Base-by-base conservation (phyloP, 2,888 invertebrate species). In the Micoletzkya japonica region DNA sequence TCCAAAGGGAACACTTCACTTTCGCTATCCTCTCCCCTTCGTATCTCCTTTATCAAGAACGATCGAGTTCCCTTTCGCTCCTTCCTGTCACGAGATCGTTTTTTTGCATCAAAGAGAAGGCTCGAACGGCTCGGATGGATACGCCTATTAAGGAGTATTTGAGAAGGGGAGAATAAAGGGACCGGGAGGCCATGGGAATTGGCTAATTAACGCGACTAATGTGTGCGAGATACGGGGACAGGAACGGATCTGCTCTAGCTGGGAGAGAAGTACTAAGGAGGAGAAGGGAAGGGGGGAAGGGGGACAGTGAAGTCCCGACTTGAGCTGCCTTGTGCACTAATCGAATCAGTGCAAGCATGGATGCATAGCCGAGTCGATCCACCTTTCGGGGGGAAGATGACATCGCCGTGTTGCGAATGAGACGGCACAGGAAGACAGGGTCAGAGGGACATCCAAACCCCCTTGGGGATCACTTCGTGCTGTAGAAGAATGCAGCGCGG, bases 41-140 rank as follows among this genome's bases (percentile, higher is more conserved):
- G 30, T 60, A 49, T 61, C 30, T 39, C 52, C 60, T 26, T 26
- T 60, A 28, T 4, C n/a, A n/a, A n/a, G n/a, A n/a, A n/a, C n/a
- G n/a, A n/a, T n/a, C 61, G 61, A 61, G 49, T 49, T 61, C 61
- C 37, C 49, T 37, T 30, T 49, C 4, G 39, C 14, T 10, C 14
- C 44, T 10, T 14, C 20, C 20, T 14, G 44, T 14, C 10, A 14
- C 14, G 44, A 44, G 10, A 44, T 44, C 44, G 20, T 44, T 26
- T 17, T 52, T 52, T 26, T n/a, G n/a, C n/a, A 20, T 20, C 20
- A 44, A 14, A 20, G 44, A 24, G 49, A 61, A 30, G 30, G 61
- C 30, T 49, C 49, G 61, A 61, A n/a, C n/a, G n/a, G n/a, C n/a
- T n/a, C n/a, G n/a, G n/a, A n/a, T n/a, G n/a, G n/a, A n/a, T n/a